Evolutionary conservation across 2,113 vertebrate species (phyloP).

Genomic region (Grallaria varia): DNA sequence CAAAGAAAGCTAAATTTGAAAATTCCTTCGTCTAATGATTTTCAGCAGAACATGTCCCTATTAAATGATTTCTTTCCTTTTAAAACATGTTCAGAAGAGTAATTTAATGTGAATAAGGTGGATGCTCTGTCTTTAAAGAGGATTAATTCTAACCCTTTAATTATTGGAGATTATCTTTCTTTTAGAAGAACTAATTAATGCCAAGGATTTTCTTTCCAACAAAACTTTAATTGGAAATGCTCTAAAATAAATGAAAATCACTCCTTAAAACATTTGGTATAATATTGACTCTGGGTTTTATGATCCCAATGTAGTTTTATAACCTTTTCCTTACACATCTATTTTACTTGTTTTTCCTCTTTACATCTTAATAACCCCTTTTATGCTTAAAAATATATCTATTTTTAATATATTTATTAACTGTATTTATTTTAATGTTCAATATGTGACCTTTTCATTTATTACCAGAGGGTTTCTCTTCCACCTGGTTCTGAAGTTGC

Average conservation of each 20-base stretch:
- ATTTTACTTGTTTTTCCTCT: neutral
- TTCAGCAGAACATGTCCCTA: neutral
- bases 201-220: neutral
- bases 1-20: neutral
- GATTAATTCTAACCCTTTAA: conserved; percentile 27
- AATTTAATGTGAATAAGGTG: neutral
- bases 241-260: neutral
- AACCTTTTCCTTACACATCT: neutral
- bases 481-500: neutral
- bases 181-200: conserved; percentile 24
- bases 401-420: neutral
- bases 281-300: neutral
- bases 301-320: neutral
- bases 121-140: neutral
- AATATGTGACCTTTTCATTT: neutral
- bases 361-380: neutral
- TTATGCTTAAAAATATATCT: neutral
- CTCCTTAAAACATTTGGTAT: neutral
- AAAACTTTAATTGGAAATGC: conserved; percentile 15
- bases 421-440: neutral
- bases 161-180: conserved; percentile 34
- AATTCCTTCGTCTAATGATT: neutral
- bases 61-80: neutral
- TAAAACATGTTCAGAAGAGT: neutral
- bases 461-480: neutral